A percentile compares a stretch with the other conserved stretches of the same genome.
Conservation (phyloP, 2,113 vertebrate species). For the Halichoeres trimaculatus region DNA sequence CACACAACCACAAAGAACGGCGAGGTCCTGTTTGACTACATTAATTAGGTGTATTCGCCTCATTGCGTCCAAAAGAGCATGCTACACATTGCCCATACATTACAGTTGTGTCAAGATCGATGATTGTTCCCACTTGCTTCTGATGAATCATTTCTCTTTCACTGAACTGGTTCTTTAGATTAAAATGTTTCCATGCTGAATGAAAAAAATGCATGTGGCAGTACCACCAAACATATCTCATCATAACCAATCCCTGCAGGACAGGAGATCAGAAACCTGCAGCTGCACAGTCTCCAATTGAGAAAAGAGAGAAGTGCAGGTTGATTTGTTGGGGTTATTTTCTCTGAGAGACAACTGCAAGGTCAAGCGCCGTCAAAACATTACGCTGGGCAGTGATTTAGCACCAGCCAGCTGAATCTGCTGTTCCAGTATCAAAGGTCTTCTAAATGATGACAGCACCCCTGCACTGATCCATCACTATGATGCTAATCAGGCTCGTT, state of each 20-base stretch:
- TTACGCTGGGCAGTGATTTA: slow-evolving; percentile 26
- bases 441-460: slow-evolving; percentile 43
- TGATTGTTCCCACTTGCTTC: slow-evolving; percentile 34
- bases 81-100: slow-evolving; percentile 38
- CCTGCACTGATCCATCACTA: slow-evolving; percentile 45
- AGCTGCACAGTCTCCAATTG: slow-evolving; percentile 24
- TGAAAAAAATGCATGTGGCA: slow-evolving; percentile 30
- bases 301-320: slow-evolving; percentile 30
- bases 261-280: slow-evolving; percentile 59
- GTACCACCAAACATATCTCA: slow-evolving; percentile 18
- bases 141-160: slow-evolving; percentile 56
- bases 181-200: slow-evolving; percentile 44
- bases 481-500: slow-evolving; percentile 50
- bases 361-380: slow-evolving; percentile 48
- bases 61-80: slow-evolving; percentile 16
- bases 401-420: neutral
- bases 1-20: slow-evolving; percentile 32
- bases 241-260: slow-evolving; percentile 54
- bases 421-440: slow-evolving; percentile 48
- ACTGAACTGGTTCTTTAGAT: slow-evolving; percentile 42
- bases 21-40: slow-evolving; percentile 30
- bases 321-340: slow-evolving; percentile 49
- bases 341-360: slow-evolving; percentile 38
- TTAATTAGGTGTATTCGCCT: slow-evolving; percentile 47
- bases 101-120: slow-evolving; percentile 45